phyloP scores from a whole-genome alignment of 2,797 vertebrate genomes.

The Psittacula echo region DNA sequence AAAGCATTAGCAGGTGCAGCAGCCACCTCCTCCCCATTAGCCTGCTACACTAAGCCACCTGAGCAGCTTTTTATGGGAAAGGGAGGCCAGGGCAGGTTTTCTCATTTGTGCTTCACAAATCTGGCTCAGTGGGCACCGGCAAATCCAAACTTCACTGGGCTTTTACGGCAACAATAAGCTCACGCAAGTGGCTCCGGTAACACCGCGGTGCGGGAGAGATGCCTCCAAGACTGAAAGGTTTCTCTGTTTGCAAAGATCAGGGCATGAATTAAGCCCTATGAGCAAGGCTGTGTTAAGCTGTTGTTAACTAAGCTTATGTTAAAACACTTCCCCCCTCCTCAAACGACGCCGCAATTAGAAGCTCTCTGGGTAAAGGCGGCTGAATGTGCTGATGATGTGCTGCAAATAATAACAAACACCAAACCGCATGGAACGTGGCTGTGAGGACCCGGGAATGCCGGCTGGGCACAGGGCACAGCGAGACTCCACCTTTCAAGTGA shows the following conservation, averaged over 20 bases:
- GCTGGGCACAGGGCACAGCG: neutral
- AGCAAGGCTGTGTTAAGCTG: neutral
- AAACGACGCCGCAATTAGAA: neutral
- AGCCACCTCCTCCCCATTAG: constrained; percentile 18
- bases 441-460: neutral
- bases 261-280: neutral
- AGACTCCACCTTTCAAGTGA: neutral
- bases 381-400: neutral
- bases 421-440: neutral
- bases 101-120: constrained; percentile 44
- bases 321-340: neutral
- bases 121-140: constrained; percentile 10
- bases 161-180: constrained; percentile 6
- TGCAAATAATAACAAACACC: neutral
- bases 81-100: neutral
- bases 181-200: neutral
- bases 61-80: constrained; percentile 17
- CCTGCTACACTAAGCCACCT: constrained; percentile 40
- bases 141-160: constrained; percentile 10
- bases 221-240: neutral
- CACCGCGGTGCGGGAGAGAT: accelerated
- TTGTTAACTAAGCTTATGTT: neutral
- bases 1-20: constrained; percentile 62
- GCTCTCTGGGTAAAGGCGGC: neutral
- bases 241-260: neutral